Percentiles rank a stretch among this genome's conserved stretches.
phyloP scores from a whole-genome alignment of 2,113 vertebrate species.

The human region DNA sequence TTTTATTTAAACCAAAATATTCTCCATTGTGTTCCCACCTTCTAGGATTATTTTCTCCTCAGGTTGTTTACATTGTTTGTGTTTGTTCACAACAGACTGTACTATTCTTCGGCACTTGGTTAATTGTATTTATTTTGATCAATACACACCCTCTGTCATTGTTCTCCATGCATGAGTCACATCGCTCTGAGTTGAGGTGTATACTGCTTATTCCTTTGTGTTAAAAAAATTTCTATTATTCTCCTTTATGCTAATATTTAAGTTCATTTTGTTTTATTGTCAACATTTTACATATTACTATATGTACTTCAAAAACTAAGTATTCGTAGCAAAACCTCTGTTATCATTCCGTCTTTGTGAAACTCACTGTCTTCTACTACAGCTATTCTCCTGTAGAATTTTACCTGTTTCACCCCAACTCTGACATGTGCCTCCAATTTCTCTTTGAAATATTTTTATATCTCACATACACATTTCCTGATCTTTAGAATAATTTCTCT shows the following conservation, averaged over 20 bases:
- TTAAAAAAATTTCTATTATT: not conserved
- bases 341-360: not conserved
- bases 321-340: not conserved
- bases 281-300: not conserved
- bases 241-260: not conserved
- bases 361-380: not conserved
- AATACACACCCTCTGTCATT: not conserved
- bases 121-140: not conserved
- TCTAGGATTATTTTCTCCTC: not conserved
- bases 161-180: not conserved
- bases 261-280: constrained; percentile 20
- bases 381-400: not conserved
- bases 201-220: not conserved
- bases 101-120: not conserved
- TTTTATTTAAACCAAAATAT: not conserved
- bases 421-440: not conserved
- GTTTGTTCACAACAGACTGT: not conserved
- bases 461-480: not conserved
- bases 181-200: not conserved
- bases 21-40: not conserved
- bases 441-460: not conserved
- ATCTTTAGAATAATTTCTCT: not conserved
- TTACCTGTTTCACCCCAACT: not conserved
- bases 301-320: not conserved
- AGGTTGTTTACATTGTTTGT: not conserved